Evolutionary conservation across 2,797 vertebrate genomes (phyloP).

Genomic region (Cetoscarus ocellatus): DNA sequence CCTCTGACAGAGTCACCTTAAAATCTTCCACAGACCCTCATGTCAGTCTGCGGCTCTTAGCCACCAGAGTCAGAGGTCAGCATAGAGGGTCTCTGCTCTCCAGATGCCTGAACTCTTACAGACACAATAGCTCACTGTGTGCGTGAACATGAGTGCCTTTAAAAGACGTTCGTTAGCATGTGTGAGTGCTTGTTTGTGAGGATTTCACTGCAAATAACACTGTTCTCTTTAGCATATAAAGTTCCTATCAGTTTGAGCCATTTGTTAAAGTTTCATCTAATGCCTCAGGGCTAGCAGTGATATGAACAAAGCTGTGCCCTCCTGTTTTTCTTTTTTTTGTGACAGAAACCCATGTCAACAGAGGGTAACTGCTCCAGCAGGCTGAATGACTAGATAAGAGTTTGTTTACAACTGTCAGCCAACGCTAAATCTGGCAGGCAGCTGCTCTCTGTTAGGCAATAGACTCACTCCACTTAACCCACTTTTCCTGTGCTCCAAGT

Average conservation of each 20-base stretch:
- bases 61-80: slow-evolving; percentile 70
- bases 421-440: slow-evolving; percentile 70
- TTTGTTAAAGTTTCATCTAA: slow-evolving; percentile 42
- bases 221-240: slow-evolving; percentile 29
- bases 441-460: slow-evolving; percentile 74
- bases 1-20: slow-evolving; percentile 65
- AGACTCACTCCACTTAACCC: slow-evolving; percentile 76
- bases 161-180: slow-evolving; percentile 67
- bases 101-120: slow-evolving; percentile 77
- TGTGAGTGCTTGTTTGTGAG: slow-evolving; percentile 34
- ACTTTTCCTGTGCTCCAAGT: slow-evolving; percentile 73
- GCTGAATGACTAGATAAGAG: slow-evolving; percentile 70
- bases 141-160: slow-evolving; percentile 45
- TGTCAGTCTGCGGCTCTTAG: slow-evolving; percentile 64
- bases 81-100: slow-evolving; percentile 74
- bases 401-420: slow-evolving; percentile 79
- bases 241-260: slow-evolving; percentile 34
- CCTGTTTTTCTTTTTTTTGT: slow-evolving; percentile 31
- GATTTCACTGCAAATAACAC: slow-evolving; percentile 22
- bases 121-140: slow-evolving; percentile 80
- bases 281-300: slow-evolving; percentile 34
- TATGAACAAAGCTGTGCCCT: slow-evolving; percentile 52
- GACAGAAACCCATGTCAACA: slow-evolving; percentile 70
- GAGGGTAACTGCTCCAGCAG: slow-evolving; percentile 54
- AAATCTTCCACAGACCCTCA: slow-evolving; percentile 54